Evolutionary conservation across 2,113 vertebrate genomes (phyloP), one percentile per base, ranked within the genome.

Genomic region (Anseranas semipalmata): DNA sequence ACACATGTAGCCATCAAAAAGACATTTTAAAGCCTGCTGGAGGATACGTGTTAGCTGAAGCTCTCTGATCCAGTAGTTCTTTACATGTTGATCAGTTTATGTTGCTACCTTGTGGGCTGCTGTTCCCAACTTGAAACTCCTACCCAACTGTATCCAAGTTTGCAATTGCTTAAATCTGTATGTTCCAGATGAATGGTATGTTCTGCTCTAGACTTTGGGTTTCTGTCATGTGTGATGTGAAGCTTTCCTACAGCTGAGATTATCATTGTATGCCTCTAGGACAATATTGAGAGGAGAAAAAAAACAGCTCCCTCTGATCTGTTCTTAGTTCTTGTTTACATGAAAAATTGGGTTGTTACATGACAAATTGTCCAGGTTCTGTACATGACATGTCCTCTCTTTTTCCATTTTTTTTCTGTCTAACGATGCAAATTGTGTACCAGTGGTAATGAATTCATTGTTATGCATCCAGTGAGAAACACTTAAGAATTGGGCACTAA

Each of bases 401-500:
- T 97, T 98, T 97, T 98, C 96, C 95, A 92, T 97, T 98, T 98
- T 97, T 98, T 97, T 94, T 97, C 97, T 97, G 97, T 97, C 98
- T 98, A 97, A 98, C 96, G 94, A 98, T 98, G 97, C 97, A 98
- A 98, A 98, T 98, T 98, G 98, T 98, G 98, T 98, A 98, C 98
- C 98, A 98, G 98, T 98, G 98, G 98, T 98, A 98, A 98, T 98
- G 97, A 98, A 98, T 98, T 98, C 98, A 97, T 98, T 98, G 98
- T 98, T 98, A 98, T 98, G 98, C 97, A 98, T 97, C 98, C 98
- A 98, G 98, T 97, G 98, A 98, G 95, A 98, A 98, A 98, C 97
- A 98, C 97, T 98, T 98, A 98, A 98, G 98, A 98, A 98, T 98
- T 98, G 98, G 98, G 98, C 98, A 98, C 98, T 98, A 98, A 98